phyloP scores from a whole-genome alignment of 2,797 vertebrate species.

The Platalea minor region DNA sequence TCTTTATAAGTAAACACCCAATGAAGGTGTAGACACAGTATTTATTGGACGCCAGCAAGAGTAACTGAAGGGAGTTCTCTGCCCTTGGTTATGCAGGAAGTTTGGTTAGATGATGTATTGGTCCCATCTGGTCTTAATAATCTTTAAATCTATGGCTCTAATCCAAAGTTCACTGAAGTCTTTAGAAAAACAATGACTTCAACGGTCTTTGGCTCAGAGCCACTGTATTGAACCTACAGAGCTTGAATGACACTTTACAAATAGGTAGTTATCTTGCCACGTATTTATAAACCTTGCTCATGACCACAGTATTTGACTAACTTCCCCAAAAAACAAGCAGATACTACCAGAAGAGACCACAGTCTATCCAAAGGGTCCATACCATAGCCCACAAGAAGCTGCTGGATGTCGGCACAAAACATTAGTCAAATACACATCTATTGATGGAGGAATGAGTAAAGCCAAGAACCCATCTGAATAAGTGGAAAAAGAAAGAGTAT shows the following conservation, averaged over 20 bases:
- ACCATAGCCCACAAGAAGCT: not conserved
- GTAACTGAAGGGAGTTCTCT: not conserved
- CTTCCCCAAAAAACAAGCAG: not conserved
- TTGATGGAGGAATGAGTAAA: not conserved
- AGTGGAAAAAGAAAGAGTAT: not conserved
- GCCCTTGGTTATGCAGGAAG: not conserved
- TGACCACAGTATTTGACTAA: not conserved
- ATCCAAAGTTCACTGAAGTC: not conserved
- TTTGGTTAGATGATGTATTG: not conserved
- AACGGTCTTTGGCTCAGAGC: not conserved
- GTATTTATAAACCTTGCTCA: not conserved
- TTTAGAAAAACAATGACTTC: constrained; percentile 22
- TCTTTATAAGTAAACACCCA: not conserved
- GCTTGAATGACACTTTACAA: constrained; percentile 4
- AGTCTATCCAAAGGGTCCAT: not conserved
- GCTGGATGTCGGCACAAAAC: not conserved
- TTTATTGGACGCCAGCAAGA: not conserved
- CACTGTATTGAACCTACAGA: not conserved
- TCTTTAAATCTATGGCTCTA: constrained; percentile 8
- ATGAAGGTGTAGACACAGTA: not conserved
- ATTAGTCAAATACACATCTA: not conserved
- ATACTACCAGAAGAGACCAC: not conserved
- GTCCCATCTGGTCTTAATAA: not conserved
- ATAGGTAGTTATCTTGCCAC: not conserved
- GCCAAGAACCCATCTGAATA: not conserved